Evolutionary conservation across 2,888 invertebrate species (phyloP).

Genomic region (Unio delphinus): DNA sequence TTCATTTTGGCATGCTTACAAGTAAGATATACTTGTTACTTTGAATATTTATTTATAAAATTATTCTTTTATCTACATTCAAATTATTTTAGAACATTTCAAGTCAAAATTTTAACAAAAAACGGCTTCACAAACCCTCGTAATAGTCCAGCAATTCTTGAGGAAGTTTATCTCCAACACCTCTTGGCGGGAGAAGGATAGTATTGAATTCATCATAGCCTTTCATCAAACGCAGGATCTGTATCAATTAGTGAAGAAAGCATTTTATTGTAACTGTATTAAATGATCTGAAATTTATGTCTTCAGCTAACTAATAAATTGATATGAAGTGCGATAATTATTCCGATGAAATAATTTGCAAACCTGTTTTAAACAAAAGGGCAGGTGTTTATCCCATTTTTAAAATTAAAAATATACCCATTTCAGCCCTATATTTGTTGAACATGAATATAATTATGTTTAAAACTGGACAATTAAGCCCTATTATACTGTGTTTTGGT

Average conservation of each 20-base stretch:
- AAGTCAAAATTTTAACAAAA: background rate
- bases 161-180: slow-evolving; percentile 70
- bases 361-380: background rate
- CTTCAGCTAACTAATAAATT: too few species aligned
- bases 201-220: slow-evolving; percentile 71
- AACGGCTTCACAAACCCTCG: slow-evolving; percentile 55
- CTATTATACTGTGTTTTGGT: too few species aligned
- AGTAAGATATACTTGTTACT: too few species aligned
- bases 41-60: too few species aligned
- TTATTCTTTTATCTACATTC: too few species aligned
- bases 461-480: too few species aligned
- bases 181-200: slow-evolving; percentile 69
- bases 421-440: too few species aligned
- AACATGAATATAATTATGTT: too few species aligned
- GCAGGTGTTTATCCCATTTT: too few species aligned
- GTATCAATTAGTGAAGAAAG: background rate
- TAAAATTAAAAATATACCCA: too few species aligned
- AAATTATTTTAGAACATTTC: too few species aligned
- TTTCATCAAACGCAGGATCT: slow-evolving; percentile 70
- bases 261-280: background rate
- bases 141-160: slow-evolving; percentile 68
- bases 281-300: too few species aligned
- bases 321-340: background rate
- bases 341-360: background rate
- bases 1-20: background rate